These are phyloP conservation scores for Meiosimyza platycephala DNA, from an alignment of 2,888 invertebrate species.

Conservation along the genomic window DNA sequence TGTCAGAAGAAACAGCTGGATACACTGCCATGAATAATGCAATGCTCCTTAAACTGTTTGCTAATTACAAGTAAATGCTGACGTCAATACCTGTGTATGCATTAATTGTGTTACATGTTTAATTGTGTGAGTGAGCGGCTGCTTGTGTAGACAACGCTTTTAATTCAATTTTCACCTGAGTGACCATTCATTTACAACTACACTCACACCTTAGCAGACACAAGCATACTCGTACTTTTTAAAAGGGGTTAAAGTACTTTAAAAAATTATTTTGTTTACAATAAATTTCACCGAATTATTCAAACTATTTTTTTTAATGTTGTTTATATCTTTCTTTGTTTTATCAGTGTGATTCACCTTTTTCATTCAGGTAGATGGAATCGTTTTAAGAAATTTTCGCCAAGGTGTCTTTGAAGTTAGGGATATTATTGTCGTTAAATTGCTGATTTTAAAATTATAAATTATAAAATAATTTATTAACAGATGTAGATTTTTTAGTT, in stretches of 20 bases:
- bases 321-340: no score
- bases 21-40: background rate
- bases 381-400: no score
- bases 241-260: constrained; percentile 38
- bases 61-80: background rate
- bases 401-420: no score
- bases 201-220: constrained; percentile 16
- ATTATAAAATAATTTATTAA: no score
- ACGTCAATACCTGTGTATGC: background rate
- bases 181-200: constrained; percentile 31
- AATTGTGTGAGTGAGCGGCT: background rate
- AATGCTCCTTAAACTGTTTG: background rate
- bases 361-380: no score
- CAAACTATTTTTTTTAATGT: no score
- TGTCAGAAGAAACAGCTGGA: background rate
- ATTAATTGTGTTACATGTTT: no score
- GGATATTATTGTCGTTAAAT: no score
- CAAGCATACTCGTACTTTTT: background rate
- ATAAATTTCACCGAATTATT: background rate
- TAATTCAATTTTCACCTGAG: constrained; percentile 17
- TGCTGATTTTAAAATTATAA: no score
- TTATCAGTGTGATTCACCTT: no score
- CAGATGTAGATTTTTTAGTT: no score
- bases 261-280: constrained; percentile 34
- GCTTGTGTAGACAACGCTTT: constrained; percentile 5